A percentile compares a stretch with the other conserved stretches of the same genome.
Evolutionary conservation across 2,113 vertebrate genomes (phyloP).

Genomic region (Sitta europaea): DNA sequence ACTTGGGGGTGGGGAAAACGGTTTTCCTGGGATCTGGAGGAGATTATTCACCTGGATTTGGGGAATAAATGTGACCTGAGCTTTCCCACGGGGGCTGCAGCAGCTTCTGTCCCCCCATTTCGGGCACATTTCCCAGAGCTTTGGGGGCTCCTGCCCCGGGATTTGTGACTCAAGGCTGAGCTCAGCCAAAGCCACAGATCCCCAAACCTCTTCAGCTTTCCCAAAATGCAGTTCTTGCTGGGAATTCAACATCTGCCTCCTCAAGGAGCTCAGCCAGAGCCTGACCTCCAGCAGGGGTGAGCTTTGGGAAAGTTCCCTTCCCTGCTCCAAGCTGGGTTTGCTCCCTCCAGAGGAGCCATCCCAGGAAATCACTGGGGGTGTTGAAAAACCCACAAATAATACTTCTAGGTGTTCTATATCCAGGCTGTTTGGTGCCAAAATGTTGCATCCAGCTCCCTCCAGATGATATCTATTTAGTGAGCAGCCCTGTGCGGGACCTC

Average conservation of each 20-base stretch:
- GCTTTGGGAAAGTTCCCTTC: neutral
- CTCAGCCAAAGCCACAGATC: conserved; percentile 21
- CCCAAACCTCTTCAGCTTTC: conserved; percentile 5
- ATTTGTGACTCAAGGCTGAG: neutral
- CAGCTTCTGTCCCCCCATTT: neutral
- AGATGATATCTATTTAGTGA: conserved; percentile 15
- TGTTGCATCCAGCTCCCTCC: neutral
- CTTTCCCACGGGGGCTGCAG: neutral
- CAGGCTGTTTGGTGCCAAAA: neutral
- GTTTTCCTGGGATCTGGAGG: neutral
- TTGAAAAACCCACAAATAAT: neutral
- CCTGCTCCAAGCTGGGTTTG: neutral
- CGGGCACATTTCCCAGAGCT: neutral
- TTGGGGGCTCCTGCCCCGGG: neutral
- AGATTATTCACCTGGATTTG: neutral
- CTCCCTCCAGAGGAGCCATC: neutral
- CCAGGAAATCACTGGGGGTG: neutral
- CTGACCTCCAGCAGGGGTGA: neutral
- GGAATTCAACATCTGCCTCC: conserved; percentile 34
- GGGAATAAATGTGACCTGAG: neutral
- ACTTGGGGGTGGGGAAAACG: neutral
- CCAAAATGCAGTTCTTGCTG: neutral
- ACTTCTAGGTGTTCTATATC: neutral
- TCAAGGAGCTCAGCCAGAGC: neutral
- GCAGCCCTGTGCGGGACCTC: neutral